A percentile compares a stretch with the other conserved stretches of the same genome.
These are phyloP conservation scores for Holothuria scabra DNA, from an alignment of 53 echinoderm and acorn worm genomes.

Conservation along the genomic window DNA sequence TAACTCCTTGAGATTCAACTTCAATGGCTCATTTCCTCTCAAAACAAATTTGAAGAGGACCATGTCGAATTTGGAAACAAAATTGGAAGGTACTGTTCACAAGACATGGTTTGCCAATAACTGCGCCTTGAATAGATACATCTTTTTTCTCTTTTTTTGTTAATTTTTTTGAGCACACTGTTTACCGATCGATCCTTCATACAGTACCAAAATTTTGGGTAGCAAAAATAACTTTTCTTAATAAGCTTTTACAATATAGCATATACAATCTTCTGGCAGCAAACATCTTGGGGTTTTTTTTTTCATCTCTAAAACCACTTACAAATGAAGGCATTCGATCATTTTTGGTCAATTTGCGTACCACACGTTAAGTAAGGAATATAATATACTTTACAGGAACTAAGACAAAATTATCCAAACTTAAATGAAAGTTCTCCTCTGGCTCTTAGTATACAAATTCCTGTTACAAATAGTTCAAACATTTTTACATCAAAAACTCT, in stretches of 20 bases:
- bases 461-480: conserved; percentile 46
- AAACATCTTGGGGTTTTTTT: conserved; percentile 33
- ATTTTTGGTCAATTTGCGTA: conserved; percentile 54
- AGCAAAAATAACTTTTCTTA: conserved; percentile 49
- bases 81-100: too few species aligned
- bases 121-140: too few species aligned
- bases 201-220: conserved; percentile 47
- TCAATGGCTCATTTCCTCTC: too few species aligned
- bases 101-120: too few species aligned
- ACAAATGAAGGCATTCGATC: conserved; percentile 52
- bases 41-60: too few species aligned
- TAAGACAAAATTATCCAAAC: conserved; percentile 20
- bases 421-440: conserved; percentile 19
- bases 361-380: conserved; percentile 35
- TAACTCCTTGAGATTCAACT: too few species aligned
- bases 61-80: too few species aligned
- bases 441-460: conserved; percentile 48
- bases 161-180: conserved; percentile 28
- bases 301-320: conserved; percentile 15
- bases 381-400: conserved; percentile 25
- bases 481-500: conserved; percentile 32
- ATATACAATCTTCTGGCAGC: conserved; percentile 46
- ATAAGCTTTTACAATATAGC: conserved; percentile 49
- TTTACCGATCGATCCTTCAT: conserved; percentile 42
- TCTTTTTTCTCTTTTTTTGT: too few species aligned